Conservation (phyloP, 2,113 vertebrate species). For the Tauraco erythrolophus region DNA sequence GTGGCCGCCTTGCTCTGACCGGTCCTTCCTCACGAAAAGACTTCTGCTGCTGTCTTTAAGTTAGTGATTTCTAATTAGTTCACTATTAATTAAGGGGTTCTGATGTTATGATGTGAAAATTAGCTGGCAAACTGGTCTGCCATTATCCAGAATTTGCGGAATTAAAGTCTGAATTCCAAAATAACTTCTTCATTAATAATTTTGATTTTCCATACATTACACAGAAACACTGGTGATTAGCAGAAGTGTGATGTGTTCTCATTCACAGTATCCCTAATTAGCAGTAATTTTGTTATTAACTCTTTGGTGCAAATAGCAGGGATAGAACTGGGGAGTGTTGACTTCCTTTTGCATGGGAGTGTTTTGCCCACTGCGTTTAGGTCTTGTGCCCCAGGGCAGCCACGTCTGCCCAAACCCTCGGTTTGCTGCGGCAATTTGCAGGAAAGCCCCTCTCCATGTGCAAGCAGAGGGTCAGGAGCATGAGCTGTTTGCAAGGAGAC, state of each 20-base stretch:
- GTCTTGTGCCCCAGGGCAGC: rapidly evolving
- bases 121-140: constrained; percentile 33
- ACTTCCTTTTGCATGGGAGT: rapidly evolving
- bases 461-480: neutral
- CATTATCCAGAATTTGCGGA: neutral
- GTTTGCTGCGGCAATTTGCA: neutral
- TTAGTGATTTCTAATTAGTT: constrained; percentile 39
- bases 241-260: neutral
- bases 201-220: constrained; percentile 48
- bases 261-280: constrained; percentile 52
- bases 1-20: neutral
- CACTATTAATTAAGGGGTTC: constrained; percentile 40
- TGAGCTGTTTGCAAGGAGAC: neutral
- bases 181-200: constrained; percentile 55
- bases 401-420: rapidly evolving
- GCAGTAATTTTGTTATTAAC: constrained; percentile 4
- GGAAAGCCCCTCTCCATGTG: neutral
- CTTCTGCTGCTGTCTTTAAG: neutral
- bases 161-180: constrained; percentile 43
- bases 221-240: constrained; percentile 32
- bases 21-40: neutral
- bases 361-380: rapidly evolving
- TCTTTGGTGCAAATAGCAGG: neutral
- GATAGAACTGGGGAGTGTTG: neutral
- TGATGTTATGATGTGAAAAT: constrained; percentile 43